Conservation (phyloP, 2,797 vertebrate species). For the Gallinago nigripennis region DNA sequence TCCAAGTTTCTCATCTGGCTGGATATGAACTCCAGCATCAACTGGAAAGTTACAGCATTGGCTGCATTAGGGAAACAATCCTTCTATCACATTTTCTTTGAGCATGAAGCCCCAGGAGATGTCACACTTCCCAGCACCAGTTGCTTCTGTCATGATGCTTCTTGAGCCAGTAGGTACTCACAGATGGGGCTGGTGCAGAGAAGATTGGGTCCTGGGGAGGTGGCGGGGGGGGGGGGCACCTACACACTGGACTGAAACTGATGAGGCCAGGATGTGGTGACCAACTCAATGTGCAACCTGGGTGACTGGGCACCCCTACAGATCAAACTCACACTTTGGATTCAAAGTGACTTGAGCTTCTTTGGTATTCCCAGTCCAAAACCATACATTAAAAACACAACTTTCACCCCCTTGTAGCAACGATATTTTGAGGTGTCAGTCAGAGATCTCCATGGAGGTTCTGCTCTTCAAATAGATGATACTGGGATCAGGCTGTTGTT, state of each 20-base stretch:
- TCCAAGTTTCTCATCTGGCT: background rate
- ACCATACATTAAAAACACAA: background rate
- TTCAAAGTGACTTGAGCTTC: background rate
- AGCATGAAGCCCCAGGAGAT: background rate
- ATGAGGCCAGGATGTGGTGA: accelerated
- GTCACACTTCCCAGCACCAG: background rate
- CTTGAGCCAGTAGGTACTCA: background rate
- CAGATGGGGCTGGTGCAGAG: background rate
- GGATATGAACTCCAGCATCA: background rate
- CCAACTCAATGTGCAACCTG: accelerated
- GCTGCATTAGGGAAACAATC: background rate
- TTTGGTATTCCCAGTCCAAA: background rate
- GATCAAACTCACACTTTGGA: background rate
- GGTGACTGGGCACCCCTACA: background rate
- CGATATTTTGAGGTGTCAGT: background rate
- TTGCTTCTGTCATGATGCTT: background rate
- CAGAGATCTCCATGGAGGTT: background rate
- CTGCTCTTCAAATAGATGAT: background rate
- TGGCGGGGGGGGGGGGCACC: background rate
- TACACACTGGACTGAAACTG: background rate
- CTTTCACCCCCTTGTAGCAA: background rate
- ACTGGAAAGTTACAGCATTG: background rate
- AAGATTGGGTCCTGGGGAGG: no score
- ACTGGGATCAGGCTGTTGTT: background rate
- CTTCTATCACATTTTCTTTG: background rate